Evolutionary conservation across 2,797 vertebrate species (phyloP).

Genomic region (Chelmon rostratus): DNA sequence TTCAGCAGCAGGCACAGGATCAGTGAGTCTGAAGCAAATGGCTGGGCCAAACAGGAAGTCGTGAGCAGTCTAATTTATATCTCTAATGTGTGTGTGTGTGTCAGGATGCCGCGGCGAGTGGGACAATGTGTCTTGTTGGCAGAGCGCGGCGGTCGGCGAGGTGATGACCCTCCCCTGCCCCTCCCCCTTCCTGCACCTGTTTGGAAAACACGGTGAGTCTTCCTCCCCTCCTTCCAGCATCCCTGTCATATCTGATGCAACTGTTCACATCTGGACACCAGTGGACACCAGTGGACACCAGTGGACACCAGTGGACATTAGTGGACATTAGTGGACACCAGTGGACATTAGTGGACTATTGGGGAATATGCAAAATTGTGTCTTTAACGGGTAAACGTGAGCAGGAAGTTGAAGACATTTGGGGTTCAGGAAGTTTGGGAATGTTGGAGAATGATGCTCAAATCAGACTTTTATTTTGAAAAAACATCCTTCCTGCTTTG

Average conservation of each 20-base stretch:
- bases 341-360: not conserved
- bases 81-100: slow-evolving; percentile 41
- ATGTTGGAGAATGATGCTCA: no score
- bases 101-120: slow-evolving; percentile 82
- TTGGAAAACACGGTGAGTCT: slow-evolving; percentile 79
- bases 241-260: not conserved
- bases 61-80: slow-evolving; percentile 8
- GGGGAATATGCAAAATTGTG: no score
- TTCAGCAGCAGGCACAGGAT: slow-evolving; percentile 9
- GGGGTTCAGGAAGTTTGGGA: no score
- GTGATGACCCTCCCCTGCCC: slow-evolving; percentile 79
- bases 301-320: no score
- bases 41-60: slow-evolving; percentile 52
- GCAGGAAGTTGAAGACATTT: no score
- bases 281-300: not conserved
- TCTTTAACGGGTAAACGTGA: no score
- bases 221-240: no score
- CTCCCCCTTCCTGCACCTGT: slow-evolving; percentile 70
- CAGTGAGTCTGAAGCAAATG: slow-evolving; percentile 3
- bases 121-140: slow-evolving; percentile 83
- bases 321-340: no score
- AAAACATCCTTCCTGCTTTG: no score
- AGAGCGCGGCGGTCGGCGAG: slow-evolving; percentile 61
- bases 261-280: not conserved
- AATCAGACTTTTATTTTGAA: no score